A percentile compares a stretch with the other conserved stretches of the same genome.
Evolutionary conservation across 2,797 vertebrate genomes (phyloP).

Genomic region (Bradypus variegatus): DNA sequence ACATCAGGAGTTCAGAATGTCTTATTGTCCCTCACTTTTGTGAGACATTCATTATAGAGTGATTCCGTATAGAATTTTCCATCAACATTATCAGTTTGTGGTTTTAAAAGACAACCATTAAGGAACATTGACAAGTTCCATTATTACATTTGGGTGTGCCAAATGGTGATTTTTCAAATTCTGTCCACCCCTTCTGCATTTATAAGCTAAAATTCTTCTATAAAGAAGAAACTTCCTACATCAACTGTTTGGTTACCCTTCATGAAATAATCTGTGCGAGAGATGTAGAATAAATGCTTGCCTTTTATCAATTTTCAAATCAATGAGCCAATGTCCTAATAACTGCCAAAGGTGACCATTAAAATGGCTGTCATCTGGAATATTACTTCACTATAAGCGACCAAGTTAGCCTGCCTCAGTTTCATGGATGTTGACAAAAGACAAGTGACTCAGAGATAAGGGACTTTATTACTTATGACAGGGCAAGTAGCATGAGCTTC

Average conservation of each 20-base stretch:
- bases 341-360: background rate
- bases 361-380: background rate
- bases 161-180: slow-evolving; percentile 4
- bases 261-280: background rate
- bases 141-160: background rate
- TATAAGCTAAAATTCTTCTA: background rate
- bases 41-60: background rate
- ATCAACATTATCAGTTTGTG: background rate
- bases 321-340: background rate
- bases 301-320: slow-evolving; percentile 9
- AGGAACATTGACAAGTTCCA: background rate
- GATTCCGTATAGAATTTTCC: background rate
- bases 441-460: background rate
- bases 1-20: background rate
- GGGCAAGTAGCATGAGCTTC: background rate
- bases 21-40: background rate
- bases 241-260: background rate
- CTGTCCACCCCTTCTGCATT: background rate
- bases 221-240: background rate
- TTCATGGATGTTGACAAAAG: background rate
- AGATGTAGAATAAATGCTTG: background rate
- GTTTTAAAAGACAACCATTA: background rate
- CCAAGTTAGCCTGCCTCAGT: background rate
- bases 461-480: background rate
- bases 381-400: background rate